These are phyloP conservation scores for Synergus laeviventris DNA, from an alignment of 2,888 invertebrate genomes.

Conservation along the genomic window DNA sequence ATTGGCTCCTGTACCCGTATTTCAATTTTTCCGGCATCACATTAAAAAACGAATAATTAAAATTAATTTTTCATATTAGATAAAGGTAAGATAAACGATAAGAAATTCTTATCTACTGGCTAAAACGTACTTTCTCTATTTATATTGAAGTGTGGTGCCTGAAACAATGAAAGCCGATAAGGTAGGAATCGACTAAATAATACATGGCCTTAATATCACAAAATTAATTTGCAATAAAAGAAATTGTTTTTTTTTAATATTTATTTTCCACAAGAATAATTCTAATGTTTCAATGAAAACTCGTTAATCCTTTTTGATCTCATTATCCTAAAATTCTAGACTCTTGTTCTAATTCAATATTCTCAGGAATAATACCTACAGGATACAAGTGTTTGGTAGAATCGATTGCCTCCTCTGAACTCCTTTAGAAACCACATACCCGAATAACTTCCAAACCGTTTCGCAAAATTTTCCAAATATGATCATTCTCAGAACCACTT, in stretches of 20 bases:
- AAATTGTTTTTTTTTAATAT: background rate
- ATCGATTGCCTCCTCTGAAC: conserved; percentile 44
- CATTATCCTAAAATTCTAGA: background rate
- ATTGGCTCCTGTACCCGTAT: too few relatives aligned
- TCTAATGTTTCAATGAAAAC: background rate
- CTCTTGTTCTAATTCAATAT: conserved; percentile 11
- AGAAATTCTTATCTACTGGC: too few relatives aligned
- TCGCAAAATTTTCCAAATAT: conserved; percentile 37
- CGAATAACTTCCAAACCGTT: conserved; percentile 30
- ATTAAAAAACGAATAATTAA: too few relatives aligned
- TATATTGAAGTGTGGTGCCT: too few relatives aligned
- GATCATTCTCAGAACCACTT: background rate
- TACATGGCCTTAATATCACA: too few relatives aligned
- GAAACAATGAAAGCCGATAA: too few relatives aligned
- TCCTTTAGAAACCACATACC: conserved; percentile 40
- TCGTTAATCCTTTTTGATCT: background rate
- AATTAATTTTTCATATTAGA: too few relatives aligned
- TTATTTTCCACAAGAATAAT: background rate
- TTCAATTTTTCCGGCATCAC: too few relatives aligned
- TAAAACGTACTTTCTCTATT: too few relatives aligned
- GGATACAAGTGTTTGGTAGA: conserved; percentile 50
- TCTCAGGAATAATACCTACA: conserved; percentile 48
- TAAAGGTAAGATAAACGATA: too few relatives aligned
- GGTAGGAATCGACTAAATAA: too few relatives aligned
- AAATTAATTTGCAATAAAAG: too few relatives aligned